phyloP scores from a whole-genome alignment of 2,113 vertebrate species.

The Sitta europaea region DNA sequence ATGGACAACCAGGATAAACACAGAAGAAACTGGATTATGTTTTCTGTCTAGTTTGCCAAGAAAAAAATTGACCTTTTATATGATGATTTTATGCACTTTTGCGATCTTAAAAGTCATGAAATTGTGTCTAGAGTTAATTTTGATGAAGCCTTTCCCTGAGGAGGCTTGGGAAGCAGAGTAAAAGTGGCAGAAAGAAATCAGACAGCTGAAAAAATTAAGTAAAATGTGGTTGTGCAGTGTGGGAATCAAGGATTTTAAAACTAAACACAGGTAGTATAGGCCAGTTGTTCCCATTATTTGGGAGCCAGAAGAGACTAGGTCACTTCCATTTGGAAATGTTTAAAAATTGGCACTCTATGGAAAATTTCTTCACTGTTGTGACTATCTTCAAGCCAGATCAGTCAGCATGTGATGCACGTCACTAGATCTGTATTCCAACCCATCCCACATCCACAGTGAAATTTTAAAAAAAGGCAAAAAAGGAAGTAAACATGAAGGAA shows the following conservation, averaged over 20 bases:
- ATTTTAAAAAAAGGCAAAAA: neutral
- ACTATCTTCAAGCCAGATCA: neutral
- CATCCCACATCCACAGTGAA: neutral
- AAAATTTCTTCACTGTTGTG: neutral
- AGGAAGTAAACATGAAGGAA: neutral
- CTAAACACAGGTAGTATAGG: neutral
- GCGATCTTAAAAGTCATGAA: neutral
- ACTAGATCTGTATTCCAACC: neutral
- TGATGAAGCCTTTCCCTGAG: neutral
- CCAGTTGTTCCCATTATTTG: neutral
- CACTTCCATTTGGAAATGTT: neutral
- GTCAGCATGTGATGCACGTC: neutral
- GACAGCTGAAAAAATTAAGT: neutral
- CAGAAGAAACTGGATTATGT: neutral
- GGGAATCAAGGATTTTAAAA: neutral
- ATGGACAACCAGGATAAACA: neutral
- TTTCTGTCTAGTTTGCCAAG: neutral
- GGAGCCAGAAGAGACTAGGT: neutral
- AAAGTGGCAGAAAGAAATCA: neutral
- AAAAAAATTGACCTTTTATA: neutral
- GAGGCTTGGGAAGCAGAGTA: neutral
- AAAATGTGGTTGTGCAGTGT: neutral
- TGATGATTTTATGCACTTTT: neutral
- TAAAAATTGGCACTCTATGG: neutral
- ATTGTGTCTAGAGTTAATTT: neutral